phyloP scores from a whole-genome alignment of 2,797 vertebrate species.

The Tauraco hartlaubi region DNA sequence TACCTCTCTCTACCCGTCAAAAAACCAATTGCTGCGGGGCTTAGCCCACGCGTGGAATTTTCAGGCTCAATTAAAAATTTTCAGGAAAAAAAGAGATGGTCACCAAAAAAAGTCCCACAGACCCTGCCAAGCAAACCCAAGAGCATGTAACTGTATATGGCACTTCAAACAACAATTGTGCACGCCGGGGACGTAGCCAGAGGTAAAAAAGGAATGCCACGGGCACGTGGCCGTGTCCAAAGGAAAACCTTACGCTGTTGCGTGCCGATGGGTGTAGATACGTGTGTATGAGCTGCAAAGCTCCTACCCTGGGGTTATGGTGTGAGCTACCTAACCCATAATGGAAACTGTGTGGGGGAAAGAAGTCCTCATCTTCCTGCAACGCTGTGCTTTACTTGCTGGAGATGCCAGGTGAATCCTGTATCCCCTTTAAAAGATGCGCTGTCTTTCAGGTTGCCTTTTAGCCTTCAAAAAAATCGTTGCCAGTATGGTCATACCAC shows the following conservation, averaged over 20 bases:
- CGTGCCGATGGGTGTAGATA: accelerated
- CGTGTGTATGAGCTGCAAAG: background rate
- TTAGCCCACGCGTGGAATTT: background rate
- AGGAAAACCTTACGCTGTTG: background rate
- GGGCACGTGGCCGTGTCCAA: background rate
- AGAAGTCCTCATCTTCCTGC: background rate
- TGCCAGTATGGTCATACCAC: background rate
- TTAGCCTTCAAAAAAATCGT: accelerated
- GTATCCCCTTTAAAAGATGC: background rate
- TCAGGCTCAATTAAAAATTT: background rate
- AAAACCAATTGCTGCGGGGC: background rate
- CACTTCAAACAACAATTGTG: background rate
- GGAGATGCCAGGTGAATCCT: background rate
- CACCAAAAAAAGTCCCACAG: background rate
- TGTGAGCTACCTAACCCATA: background rate
- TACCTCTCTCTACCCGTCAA: background rate
- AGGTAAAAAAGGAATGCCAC: background rate
- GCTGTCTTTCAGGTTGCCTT: background rate
- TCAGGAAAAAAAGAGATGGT: background rate
- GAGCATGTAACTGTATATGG: background rate
- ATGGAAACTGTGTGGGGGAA: background rate
- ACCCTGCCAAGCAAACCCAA: background rate
- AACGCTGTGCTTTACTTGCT: background rate
- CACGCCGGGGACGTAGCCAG: background rate
- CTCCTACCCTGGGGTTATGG: background rate